These are phyloP conservation scores for Urocynchramus pylzowi DNA, from an alignment of 2,113 vertebrate genomes.

Conservation along the genomic window DNA sequence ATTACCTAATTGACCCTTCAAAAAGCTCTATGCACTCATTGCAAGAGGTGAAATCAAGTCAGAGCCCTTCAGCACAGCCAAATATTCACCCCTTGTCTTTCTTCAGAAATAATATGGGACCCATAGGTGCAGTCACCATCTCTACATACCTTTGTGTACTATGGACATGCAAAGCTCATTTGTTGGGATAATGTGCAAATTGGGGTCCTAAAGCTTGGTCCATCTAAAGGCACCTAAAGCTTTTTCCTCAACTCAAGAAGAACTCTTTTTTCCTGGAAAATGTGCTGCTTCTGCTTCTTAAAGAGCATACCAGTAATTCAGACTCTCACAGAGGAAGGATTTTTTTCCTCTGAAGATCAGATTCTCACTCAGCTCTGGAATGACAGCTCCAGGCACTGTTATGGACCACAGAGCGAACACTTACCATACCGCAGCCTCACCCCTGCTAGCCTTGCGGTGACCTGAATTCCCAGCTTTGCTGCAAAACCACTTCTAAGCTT, in stretches of 20 bases:
- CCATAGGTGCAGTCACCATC: not conserved
- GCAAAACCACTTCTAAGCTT: not conserved
- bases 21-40: not conserved
- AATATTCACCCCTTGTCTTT: not conserved
- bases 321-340: not conserved
- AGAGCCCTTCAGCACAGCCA: not conserved
- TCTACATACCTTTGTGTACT: not conserved
- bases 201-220: not conserved
- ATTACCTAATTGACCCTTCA: not conserved
- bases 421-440: not conserved
- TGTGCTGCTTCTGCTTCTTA: not conserved
- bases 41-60: accelerated
- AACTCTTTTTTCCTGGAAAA: not conserved
- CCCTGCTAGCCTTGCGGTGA: accelerated
- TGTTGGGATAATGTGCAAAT: accelerated
- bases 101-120: not conserved
- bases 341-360: not conserved
- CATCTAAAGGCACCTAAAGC: not conserved
- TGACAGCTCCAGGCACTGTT: not conserved
- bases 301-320: not conserved
- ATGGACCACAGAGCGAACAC: not conserved
- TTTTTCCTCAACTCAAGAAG: not conserved
- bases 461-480: not conserved
- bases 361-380: not conserved
- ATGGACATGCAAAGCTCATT: not conserved